Evolutionary conservation across 2,113 vertebrate genomes (phyloP), one percentile per base, ranked within the genome.

Genomic region (Epinephelus fuscoguttatus): DNA sequence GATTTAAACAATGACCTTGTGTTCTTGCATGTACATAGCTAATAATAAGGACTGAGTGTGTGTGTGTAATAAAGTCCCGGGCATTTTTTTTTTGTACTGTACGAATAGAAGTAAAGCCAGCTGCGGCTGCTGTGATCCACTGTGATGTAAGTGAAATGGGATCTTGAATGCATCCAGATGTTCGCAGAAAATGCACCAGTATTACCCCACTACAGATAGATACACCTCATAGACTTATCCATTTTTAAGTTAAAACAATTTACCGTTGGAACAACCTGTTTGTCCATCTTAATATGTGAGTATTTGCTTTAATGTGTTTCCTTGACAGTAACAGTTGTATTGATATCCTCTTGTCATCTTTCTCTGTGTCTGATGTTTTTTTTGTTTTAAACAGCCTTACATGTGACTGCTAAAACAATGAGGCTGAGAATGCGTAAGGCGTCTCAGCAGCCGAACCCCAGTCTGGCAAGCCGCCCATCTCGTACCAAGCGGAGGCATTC

Each of bases 401-500:
- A 98, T 99, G 98, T 96, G 96, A 95, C 87, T 92, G 92, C 89
- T 87, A 81, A 96, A 96, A 98, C 96, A 85, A 99, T 99, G 98
- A 99, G 97, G 97, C 98, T 99, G 97, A 99, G 98, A 96, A 97
- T 98, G 95, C 96, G 98, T 82, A 99, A 99, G 37, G 95, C 97
- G 92, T 97, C 98, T 97, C 98, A 98, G 97, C 97, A 97, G 17
- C 94, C 96, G 27, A 95, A 89, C 94, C 96, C 95, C 75, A 92
- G 95, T 13, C 96, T 96, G 91, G 92, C 95, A 68, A 91, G 94
- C 4, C 96, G 92, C 93, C 42, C 96, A 86, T 81, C 96, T 90
- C 95, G 97, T 89, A 96, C 96, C 74, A 99, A 99, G 95, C 94
- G 98, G 95, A 97, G 96, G 95, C 97, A 94, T 85, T 93, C 94